Evolutionary conservation across 2,888 invertebrate species (phyloP), one percentile per base, ranked within the genome.

Genomic region (Epicampocera succincta): DNA sequence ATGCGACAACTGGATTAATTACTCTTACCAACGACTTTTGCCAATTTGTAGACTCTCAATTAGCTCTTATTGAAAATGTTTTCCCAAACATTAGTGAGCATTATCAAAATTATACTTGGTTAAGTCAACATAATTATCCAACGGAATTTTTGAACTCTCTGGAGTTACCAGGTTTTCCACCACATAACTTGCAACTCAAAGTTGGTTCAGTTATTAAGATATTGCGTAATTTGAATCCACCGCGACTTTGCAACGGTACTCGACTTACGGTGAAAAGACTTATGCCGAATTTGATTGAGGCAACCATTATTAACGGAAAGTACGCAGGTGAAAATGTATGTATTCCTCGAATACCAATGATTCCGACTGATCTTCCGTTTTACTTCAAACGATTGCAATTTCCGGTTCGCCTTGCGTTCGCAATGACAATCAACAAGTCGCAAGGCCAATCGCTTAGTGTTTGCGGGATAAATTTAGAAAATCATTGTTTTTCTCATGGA

Each of bases 191-290:
- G 17, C 68, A 76, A 78, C 83, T 86, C 65, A 86, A 87, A 80
- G 81, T 87, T 60, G 87, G 87, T 58, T 74, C 84, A 25, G 80
- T 83, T 54, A 73, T 86, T 38, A 87, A 85, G 40, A 74, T 86
- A 82, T 74, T 86, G 61, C 79, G 85, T 48, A 86, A 86, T 76
- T 73, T 87, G 8, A 85, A 87, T 65, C 85, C 61, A 77, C 87
- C 85, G 46, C 80, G 74, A 54, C 76, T 88, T 15, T 87, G 85
- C 73, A 88, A 87, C 21, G 50, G 50, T 50, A 50, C 50, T 50
- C 50, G 21, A 50, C 50, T 50, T 50, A 3, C 50, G 50, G 50
- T 21, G 11, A 50, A 50, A 50, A 50, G 50, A 50, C 50, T 50
- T 50, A 50, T 50, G 50, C 50, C 50, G 21, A 50, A 21, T 50